Base-by-base conservation (phyloP, 1,140 invertebrate genomes). In the Bilobella aurantiaca region DNA sequence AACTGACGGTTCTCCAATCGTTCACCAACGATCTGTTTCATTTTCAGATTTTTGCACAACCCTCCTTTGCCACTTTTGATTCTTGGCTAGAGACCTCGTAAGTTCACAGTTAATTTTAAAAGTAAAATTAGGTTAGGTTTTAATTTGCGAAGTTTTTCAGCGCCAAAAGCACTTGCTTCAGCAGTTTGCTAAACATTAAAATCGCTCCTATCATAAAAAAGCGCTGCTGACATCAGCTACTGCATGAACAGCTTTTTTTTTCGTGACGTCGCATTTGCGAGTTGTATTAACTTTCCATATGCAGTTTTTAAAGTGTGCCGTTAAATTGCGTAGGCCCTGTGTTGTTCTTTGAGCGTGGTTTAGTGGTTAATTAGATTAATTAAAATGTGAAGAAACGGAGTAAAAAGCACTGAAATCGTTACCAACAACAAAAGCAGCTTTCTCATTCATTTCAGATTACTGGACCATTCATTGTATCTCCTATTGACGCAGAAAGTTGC, bases 61-160 rank as follows among this genome's bases (percentile, higher is more conserved):
- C 53, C 21, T 69, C 68, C n/a, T 69, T 30, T 62, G 64, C 68
- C 32, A 60, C 30, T 42, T 69, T 69, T 69, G 68, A 69, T 46
- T 53, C 47, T 8, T 69, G 64, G 64, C 49, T 69, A 28, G 62
- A 66, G 30, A 23, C 56, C 21, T 46, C 60, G 68, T 69, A 62
- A 69, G 68, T 61, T 25, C 2, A 53, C 29, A 27, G n/a, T 42
- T 12, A 5, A 62, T 42, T 46, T 25, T 21, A 14, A 8, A 21
- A 59, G 8, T 23, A 21, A 8, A 5, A 57, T 57, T 29, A 8
- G 34, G 34, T 42, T 42, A n/a, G n/a, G n/a, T 18, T 42, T 42
- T 12, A 42, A 42, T 42, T 42, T 18, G 18, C 8, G 34, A 42
- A 42, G 8, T 42, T 42, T 8, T 42, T 12, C 8, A 42, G 34